Base-by-base conservation (phyloP, 1,140 invertebrate species). In the Drosophila kohkoa region DNA sequence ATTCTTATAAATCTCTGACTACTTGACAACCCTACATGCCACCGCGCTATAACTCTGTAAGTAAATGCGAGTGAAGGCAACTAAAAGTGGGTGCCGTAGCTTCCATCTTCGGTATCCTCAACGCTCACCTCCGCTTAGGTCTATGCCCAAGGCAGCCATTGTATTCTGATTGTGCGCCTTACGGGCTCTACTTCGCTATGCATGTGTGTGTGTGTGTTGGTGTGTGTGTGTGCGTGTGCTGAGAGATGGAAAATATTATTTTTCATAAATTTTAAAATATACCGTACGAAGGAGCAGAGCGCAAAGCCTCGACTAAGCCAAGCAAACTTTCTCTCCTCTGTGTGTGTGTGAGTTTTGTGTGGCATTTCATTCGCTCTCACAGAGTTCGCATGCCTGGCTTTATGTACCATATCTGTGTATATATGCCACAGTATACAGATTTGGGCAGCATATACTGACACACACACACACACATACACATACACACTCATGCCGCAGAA, bases 231-330 rank as follows among this genome's bases (percentile, higher is more conserved):
- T 71, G 64, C 51, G 48, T 75, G 82, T 74, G 43, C 69, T 51
- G 35, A 51, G 51, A 82, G 75, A 90, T 90, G 87, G 87, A 87
- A 90, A 90, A 90, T 90, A 90, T 90, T 85, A 90, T 90, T 90
- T 89, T 90, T 90, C 86, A 90, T 90, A 90, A 90, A 90, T 90
- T 90, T 90, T 90, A 89, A 89, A 88, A 88, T 88, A 88, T 87
- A 87, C 79, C 73, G 63, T 59, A 51, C 63, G 52, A 63, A 55
- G 48, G n/a, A 70, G 43, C 63, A 13, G 30, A 49, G 54, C 32
- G 16, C 16, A 28, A 49, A 48, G 66, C 58, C 46, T 15, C 54
- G 58, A 66, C 66, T 52, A 51, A 46, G 52, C 43, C n/a, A 51
- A 67, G 54, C n/a, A 62, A 62, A 30, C 49, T 43, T 43, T 43